A percentile compares a stretch with the other conserved stretches of the same genome.
phyloP scores from a whole-genome alignment of 2,797 vertebrate species.

The Ctenosaura bakeri region DNA sequence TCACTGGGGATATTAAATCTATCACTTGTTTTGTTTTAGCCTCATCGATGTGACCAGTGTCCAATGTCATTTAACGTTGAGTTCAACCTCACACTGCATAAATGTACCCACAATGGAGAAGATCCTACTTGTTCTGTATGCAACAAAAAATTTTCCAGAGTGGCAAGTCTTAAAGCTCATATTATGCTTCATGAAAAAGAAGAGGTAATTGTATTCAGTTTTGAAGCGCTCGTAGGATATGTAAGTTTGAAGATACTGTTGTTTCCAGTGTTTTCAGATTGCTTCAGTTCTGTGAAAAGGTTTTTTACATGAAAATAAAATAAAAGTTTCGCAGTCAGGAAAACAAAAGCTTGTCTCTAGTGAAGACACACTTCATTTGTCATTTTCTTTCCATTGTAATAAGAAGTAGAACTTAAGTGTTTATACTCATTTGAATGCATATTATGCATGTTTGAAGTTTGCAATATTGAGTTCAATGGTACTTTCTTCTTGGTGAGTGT shows the following conservation, averaged over 20 bases:
- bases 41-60: constrained; percentile 96
- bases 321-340: neutral
- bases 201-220: constrained; percentile 85
- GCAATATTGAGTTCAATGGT: neutral
- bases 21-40: constrained; percentile 81
- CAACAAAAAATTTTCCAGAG: constrained; percentile 95
- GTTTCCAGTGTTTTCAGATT: neutral
- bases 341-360: too few relatives aligned
- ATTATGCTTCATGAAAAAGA: constrained; percentile 98
- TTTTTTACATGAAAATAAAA: neutral
- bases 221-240: neutral
- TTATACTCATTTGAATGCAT: neutral
- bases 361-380: too few relatives aligned
- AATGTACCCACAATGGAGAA: constrained; percentile 91
- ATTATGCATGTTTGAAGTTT: neutral
- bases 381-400: neutral
- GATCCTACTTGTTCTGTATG: constrained; percentile 95
- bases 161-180: constrained; percentile 97
- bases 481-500: neutral
- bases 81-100: constrained; percentile 96
- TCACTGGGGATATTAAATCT: constrained; percentile 45
- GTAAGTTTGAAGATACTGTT: neutral
- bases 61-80: constrained; percentile 96
- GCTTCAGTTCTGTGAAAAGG: neutral
- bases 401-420: too few relatives aligned